Evolutionary conservation across 2,797 vertebrate genomes (phyloP), one percentile per base, ranked within the genome.

Genomic region (Enteromius unitaeniatus): DNA sequence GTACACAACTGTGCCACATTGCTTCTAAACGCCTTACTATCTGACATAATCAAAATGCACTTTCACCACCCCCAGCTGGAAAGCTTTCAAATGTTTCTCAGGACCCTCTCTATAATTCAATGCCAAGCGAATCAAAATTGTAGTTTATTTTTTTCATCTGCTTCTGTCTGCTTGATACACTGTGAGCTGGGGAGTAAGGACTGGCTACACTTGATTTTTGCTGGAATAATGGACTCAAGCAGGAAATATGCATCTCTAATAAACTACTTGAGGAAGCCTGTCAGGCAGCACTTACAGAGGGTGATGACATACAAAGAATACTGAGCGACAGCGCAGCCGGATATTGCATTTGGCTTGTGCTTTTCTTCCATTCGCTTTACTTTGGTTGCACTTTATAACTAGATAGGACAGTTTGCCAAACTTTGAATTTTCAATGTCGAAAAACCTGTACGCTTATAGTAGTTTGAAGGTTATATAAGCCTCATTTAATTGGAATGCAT

Each of bases 211-310:
- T 47, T 26, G 60, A 51, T 31, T 51, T 34, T 64, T 51, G 58
- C 21, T 51, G 26, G 21, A 74, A 82, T 75, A 82, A 82, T 82
- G 45, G 58, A 82, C 65, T 75, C 58, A 82, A 42, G 21, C 14
- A 23, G 69, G 58, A 82, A 53, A 82, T 74, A 40, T 82, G 81
- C 31, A 51, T 82, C 45, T 26, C 13, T 72, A 47, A 81, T 72
- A 60, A 72, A 72, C 37, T 28, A 45, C 19, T 74, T 31, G 40
- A 70, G 37, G 21, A 74, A 65, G 58, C 28, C 42, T 40, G 70
- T 82, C 70, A 75, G 70, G 15, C 40, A 75, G 72, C 31, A 53
- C 55, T 51, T 53, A 51, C 26, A 26, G n/a, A 8, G 17, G 45
- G 40, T 55, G 42, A 64, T 53, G 75, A 74, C 42, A 49, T 78